Evolutionary conservation across 2,797 vertebrate species (phyloP), one percentile per base, ranked within the genome.

Genomic region (Acanthiza pusilla): DNA sequence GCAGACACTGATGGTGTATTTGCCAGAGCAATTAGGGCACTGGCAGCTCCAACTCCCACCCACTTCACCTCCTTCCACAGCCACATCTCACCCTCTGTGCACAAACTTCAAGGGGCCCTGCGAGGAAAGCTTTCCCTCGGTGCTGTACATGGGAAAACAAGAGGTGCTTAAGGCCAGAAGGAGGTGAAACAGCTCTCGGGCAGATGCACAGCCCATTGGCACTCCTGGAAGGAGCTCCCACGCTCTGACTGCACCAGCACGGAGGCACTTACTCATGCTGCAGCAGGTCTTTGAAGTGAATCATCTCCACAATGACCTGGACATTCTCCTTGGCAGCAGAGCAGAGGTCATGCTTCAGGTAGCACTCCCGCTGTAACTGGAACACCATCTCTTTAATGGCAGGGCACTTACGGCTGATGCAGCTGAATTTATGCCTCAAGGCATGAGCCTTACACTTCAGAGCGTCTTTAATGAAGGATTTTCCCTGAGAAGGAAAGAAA

Each of bases 391-490:
- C 99, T 97, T 99, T 99, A 96, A 99, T 99, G 96, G 99, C 99
- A 27, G 98, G 98, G 95, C 99, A 99, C 98, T 99, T 99, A 93
- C 99, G 98, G 98, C 99, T 99, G 97, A 99, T 99, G 96, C 99
- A 99, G 98, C 99, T 98, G 96, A 99, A 99, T 97, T 99, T 98
- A 98, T 99, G 99, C 91, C 99, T 97, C 85, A 99, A 98, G 63
- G 99, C 99, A 9, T 99, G 99, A 58, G 99, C 99, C 98, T 99
- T 99, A 95, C 99, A 99, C 97, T 98, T 99, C 96, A 99, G 97
- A 95, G 99, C 98, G 77, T 99, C 99, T 97, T 99, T 99, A 98
- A 99, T 99, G 97, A 99, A 99, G 42, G 99, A 99, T 97, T 99
- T 99, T 66, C 99, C 99, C 99, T 99, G 97, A 95, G 91, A 92